A percentile compares a stretch with the other conserved stretches of the same genome.
These are phyloP conservation scores for Menidia menidia DNA, from an alignment of 2,797 vertebrate species.

Conservation along the genomic window DNA sequence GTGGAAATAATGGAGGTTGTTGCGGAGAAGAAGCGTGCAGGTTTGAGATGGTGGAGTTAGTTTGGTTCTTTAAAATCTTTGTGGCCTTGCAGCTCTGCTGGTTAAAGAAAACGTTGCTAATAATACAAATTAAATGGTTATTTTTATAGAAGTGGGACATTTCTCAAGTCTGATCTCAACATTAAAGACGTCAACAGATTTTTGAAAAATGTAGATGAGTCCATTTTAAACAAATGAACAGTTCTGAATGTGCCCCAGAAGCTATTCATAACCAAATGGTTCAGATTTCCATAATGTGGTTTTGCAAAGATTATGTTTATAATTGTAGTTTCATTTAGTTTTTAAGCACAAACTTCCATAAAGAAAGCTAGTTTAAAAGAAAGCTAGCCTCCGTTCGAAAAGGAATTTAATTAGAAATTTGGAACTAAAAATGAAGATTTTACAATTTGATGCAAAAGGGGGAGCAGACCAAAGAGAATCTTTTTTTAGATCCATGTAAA, in stretches of 20 bases:
- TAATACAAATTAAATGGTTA: background rate
- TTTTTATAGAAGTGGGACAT: background rate
- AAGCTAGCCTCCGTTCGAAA: background rate
- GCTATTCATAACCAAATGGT: background rate
- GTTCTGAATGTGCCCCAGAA: background rate
- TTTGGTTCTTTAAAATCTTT: slow-evolving; percentile 14
- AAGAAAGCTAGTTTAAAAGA: background rate
- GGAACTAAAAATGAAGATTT: background rate
- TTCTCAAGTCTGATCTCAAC: background rate
- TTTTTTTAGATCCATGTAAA: background rate
- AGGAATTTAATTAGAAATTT: background rate
- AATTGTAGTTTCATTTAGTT: background rate
- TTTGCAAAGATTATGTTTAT: background rate
- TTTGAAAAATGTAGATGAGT: background rate
- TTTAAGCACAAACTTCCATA: background rate
- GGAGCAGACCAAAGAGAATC: background rate
- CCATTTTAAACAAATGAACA: background rate
- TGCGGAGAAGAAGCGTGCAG: slow-evolving; percentile 39
- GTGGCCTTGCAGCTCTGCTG: background rate
- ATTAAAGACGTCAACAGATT: background rate
- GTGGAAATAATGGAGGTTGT: slow-evolving; percentile 67
- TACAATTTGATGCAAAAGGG: background rate
- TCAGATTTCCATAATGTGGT: background rate
- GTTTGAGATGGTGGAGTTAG: slow-evolving; percentile 45
- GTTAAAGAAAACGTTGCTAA: background rate